Evolutionary conservation across 2,113 vertebrate genomes (phyloP).

Genomic region (Microcebus murinus): DNA sequence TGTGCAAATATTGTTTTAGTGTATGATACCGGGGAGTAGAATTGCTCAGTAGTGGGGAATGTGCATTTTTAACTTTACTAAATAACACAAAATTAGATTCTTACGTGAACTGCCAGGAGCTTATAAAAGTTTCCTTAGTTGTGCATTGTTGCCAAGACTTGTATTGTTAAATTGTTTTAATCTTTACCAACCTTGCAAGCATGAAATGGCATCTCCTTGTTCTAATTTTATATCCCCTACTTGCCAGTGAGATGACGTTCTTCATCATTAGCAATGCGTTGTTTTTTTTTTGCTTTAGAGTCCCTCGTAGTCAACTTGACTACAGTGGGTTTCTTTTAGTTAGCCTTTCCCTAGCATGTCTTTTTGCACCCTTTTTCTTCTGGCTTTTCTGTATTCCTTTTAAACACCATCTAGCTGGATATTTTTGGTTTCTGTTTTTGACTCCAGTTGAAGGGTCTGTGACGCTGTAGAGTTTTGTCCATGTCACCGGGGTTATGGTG

Average conservation of each 20-base stretch:
- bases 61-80: constrained; percentile 47
- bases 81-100: constrained; percentile 23
- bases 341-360: background rate
- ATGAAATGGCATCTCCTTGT: background rate
- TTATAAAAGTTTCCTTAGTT: background rate
- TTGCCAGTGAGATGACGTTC: background rate
- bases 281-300: background rate
- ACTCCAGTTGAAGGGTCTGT: background rate
- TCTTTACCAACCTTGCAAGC: background rate
- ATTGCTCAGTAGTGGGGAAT: background rate
- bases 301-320: background rate
- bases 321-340: background rate
- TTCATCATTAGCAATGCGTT: background rate
- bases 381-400: background rate
- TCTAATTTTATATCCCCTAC: background rate
- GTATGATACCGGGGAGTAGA: background rate
- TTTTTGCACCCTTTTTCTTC: background rate
- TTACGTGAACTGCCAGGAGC: constrained; percentile 15
- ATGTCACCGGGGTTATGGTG: background rate
- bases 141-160: background rate
- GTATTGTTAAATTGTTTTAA: background rate
- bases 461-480: background rate
- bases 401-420: background rate
- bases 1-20: constrained; percentile 49
- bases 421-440: background rate